Base-by-base conservation (phyloP, 2,797 vertebrate species). In the Halcyon smyrnensis region DNA sequence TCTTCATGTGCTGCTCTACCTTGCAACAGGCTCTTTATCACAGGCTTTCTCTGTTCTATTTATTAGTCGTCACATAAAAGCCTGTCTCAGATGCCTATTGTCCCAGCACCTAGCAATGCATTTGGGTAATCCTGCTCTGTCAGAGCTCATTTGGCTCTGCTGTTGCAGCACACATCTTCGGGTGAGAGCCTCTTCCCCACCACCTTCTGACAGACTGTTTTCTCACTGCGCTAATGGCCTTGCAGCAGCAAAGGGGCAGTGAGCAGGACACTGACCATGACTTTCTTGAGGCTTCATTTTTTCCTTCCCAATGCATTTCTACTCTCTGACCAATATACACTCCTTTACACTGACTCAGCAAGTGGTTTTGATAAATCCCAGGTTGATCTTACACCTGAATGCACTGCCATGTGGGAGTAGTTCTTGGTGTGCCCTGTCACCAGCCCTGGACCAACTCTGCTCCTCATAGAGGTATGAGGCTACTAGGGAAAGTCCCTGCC, bases 171-270 rank as follows among this genome's bases (percentile, higher is more conserved):
- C 12, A 13, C 39, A 54, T 8, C 43, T 53, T 8, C 11, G 21
- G 1, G 7, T 18, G 53, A 43, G 15, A 63, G 7, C 11, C 12
- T 73, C 39, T 20, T 60, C 15, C 11, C 9, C 0, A 0, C 9
- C 1, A 1, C 30, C 20, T 16, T 34, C 56, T 1, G 0, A 3
- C 32, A 37, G 24, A 6, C 25, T 7, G 12, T 15, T 21, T 15
- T n/a, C 41, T 45, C 0, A 0, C 50, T 62, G 70, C 23, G 30
- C 15, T 18, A 41, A 20, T 2, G 2, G 45, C 48, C 48, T 48
- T 48, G 48, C 23, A 48, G 23, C 32, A 65, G 28, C 15, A n/a
- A 19, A 17, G 69, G 21, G 24, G 5, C 21, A 79, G 16, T 0
- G 1, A 76, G 37, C 37, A 64, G 11, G 14, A 68, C 19, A 5